These are phyloP conservation scores for Noctua janthina DNA, from an alignment of 2,888 invertebrate species.

Conservation along the genomic window DNA sequence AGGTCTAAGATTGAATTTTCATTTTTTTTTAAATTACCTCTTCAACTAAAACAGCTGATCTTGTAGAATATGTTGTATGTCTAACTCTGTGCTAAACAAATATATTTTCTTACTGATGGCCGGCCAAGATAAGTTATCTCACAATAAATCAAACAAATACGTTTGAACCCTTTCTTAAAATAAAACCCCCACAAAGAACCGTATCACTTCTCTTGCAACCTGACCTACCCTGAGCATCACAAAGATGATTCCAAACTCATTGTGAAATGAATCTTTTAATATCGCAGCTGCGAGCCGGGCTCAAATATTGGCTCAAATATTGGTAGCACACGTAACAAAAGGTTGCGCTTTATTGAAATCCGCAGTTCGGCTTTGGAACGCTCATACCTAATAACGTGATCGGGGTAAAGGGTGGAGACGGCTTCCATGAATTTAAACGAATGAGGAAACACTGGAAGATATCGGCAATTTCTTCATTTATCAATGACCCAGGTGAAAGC, in stretches of 20 bases:
- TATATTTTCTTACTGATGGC: background rate
- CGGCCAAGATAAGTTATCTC: background rate
- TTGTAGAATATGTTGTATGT: background rate
- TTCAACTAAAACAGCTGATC: background rate
- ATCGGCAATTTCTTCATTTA: background rate
- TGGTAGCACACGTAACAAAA: slow-evolving; percentile 88
- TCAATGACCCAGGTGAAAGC: background rate
- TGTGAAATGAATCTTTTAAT: slow-evolving; percentile 88
- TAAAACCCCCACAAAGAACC: slow-evolving; percentile 24
- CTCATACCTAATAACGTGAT: slow-evolving; percentile 87
- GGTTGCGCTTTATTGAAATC: slow-evolving; percentile 88
- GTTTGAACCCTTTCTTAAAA: background rate
- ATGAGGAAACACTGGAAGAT: no score
- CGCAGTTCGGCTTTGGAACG: slow-evolving; percentile 78
- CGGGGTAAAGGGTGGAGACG: slow-evolving; percentile 62
- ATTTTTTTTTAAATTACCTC: background rate
- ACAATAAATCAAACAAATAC: background rate
- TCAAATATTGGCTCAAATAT: slow-evolving; percentile 82
- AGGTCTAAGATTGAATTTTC: background rate
- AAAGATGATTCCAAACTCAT: slow-evolving; percentile 74
- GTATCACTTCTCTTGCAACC: slow-evolving; percentile 39
- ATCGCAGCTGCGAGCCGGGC: slow-evolving; percentile 76
- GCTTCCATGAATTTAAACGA: slow-evolving; percentile 11
- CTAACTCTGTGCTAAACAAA: background rate
- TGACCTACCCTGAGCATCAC: slow-evolving; percentile 60